Evolutionary conservation across 1,140 invertebrate species (phyloP), one percentile per base, ranked within the genome.

Genomic region (Orchestia grillus): DNA sequence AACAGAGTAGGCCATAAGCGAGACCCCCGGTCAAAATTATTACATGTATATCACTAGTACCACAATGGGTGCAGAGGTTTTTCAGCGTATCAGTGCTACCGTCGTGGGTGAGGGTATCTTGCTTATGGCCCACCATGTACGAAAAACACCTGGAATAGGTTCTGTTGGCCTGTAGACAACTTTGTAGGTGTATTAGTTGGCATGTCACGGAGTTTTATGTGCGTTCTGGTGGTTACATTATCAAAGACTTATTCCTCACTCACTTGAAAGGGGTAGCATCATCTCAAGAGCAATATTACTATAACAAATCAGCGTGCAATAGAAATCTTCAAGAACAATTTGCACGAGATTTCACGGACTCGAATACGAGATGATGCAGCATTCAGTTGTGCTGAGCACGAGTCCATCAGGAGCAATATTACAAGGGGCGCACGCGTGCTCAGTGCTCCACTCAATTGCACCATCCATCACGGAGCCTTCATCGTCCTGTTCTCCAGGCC

Each of bases 361-460:
- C 62, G 36, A 77, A 77, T 90, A 36, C 41, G 88, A 41, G 88
- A 44, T 90, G 88, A 90, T 90, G 4, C 15, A 42, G 41, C 43
- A 90, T 4, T 41, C 88, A 42, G 42, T 90, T 90, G 4, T 43
- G 41, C 88, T 42, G 36, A 42, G 43, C 88, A 28, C 28, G 43
- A 90, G 41, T 90, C 88, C 88, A 43, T 90, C 88, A 90, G 41
- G 41, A 87, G 43, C 41, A 44, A 90, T 3, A 90, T 90, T 90
- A 90, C 88, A 16, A 15, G 4, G 28, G 43, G 28, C 42, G 88
- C 88, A 90, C 42, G 41, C 41, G 41, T 43, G 41, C 41, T 4
- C 41, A 36, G 41, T 90, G 88, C 88, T 90, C n/a, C 88, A 42
- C 88, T 90, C 36, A 90, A 90, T 90, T 90, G 88, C 88, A 90